phyloP scores from a whole-genome alignment of 1,140 invertebrate species.

The Drosophila setifemur region DNA sequence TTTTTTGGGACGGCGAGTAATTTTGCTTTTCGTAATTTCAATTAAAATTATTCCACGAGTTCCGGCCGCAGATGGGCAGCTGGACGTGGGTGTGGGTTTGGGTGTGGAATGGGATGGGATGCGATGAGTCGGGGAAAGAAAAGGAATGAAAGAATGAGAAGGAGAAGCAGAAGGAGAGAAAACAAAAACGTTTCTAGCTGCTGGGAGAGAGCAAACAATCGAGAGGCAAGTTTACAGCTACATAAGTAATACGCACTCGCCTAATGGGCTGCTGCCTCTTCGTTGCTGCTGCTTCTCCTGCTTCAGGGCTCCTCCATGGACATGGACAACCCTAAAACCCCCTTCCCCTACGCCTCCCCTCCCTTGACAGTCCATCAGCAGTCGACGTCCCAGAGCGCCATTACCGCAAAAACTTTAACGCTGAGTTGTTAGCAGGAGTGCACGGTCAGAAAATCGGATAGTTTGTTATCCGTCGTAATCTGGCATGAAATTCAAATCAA shows the following conservation, averaged over 20 bases:
- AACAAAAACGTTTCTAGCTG: constrained; percentile 31
- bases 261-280: constrained; percentile 65
- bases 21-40: constrained; percentile 73
- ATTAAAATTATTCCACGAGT: constrained; percentile 75
- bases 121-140: not conserved
- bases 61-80: constrained; percentile 21
- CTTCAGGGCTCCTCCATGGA: not conserved
- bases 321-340: constrained; percentile 3
- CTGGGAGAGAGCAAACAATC: constrained; percentile 53
- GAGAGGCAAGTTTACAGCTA: constrained; percentile 72
- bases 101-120: not conserved
- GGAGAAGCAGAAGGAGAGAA: not conserved
- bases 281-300: constrained; percentile 10
- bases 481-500: too few relatives aligned
- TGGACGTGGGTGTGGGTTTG: too few relatives aligned
- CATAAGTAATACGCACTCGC: constrained; percentile 71
- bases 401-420: constrained; percentile 78
- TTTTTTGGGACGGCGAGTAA: constrained; percentile 41
- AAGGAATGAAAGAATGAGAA: not conserved
- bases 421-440: constrained; percentile 50
- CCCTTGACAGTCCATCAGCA: constrained; percentile 48
- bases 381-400: constrained; percentile 67
- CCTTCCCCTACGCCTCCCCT: not conserved
- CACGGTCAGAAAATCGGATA: not conserved
- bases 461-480: too few relatives aligned